Evolutionary conservation across 2,888 invertebrate genomes (phyloP).

Genomic region (Cistogaster globosa): DNA sequence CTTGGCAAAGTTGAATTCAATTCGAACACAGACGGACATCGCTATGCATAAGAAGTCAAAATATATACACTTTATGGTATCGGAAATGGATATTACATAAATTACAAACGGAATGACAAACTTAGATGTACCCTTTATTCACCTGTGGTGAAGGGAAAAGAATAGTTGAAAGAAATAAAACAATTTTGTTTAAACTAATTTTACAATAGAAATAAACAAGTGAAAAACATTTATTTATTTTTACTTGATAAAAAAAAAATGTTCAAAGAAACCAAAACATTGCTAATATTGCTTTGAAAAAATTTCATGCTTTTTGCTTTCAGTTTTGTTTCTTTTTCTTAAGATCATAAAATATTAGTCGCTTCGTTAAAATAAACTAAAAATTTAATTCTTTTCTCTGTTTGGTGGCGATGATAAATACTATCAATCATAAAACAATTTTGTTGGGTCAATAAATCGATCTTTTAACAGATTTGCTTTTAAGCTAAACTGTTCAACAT

Average conservation of each 20-base stretch:
- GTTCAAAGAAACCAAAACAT: conserved; percentile 22
- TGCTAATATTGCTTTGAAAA: conserved; percentile 27
- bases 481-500: neutral
- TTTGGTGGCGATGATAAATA: conserved; percentile 3
- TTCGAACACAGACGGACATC: too few relatives aligned
- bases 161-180: conserved; percentile 24
- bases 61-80: too few relatives aligned
- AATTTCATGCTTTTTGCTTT: conserved; percentile 6
- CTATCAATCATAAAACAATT: conserved; percentile 20
- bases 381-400: conserved; percentile 30
- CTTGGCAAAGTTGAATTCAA: too few relatives aligned
- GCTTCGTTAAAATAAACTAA: conserved; percentile 36
- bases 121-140: too few relatives aligned
- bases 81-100: too few relatives aligned
- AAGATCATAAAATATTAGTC: conserved; percentile 36
- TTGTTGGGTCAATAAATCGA: neutral
- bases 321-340: conserved; percentile 5
- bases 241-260: conserved; percentile 6
- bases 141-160: too few relatives aligned
- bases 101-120: too few relatives aligned
- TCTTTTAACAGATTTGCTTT: conserved; percentile 13
- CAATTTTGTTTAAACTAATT: conserved; percentile 24
- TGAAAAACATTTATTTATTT: conserved; percentile 34
- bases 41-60: too few relatives aligned
- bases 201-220: conserved; percentile 37